Percentiles rank a stretch among this genome's conserved stretches.
phyloP scores from a whole-genome alignment of 2,113 vertebrate genomes.

The Rhinichthys klamathensis region DNA sequence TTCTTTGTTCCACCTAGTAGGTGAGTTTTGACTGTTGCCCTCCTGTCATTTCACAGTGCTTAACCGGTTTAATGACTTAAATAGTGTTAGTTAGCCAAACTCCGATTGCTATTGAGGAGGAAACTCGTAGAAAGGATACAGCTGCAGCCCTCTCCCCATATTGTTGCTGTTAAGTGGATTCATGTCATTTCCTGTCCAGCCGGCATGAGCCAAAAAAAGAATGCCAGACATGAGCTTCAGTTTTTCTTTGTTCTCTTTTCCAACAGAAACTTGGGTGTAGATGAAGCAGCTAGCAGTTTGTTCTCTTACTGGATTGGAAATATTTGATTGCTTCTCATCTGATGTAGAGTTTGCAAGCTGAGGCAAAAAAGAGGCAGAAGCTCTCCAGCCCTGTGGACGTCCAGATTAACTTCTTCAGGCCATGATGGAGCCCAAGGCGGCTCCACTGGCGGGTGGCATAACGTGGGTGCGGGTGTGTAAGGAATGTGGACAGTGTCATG shows the following conservation, averaged over 20 bases:
- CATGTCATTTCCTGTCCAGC: constrained; percentile 79
- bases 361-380: not conserved
- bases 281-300: constrained; percentile 53
- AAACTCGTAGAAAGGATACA: constrained; percentile 76
- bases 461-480: constrained; percentile 78
- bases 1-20: constrained; percentile 63
- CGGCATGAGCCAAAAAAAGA: constrained; percentile 56
- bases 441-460: constrained; percentile 39
- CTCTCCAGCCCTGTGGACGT: not conserved
- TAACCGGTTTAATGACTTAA: constrained; percentile 61
- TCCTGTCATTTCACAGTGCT: constrained; percentile 67
- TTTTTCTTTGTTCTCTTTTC: constrained; percentile 63
- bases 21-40: constrained; percentile 58
- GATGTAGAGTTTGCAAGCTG: constrained; percentile 4
- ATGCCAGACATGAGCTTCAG: constrained; percentile 50
- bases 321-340: not conserved
- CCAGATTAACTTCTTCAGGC: constrained; percentile 50
- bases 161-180: constrained; percentile 72
- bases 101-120: constrained; percentile 72
- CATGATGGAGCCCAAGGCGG: constrained; percentile 76
- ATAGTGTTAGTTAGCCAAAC: constrained; percentile 63
- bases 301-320: constrained; percentile 39
- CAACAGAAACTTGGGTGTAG: constrained; percentile 66
- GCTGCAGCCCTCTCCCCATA: constrained; percentile 70
- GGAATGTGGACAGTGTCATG: constrained; percentile 87